Evolutionary conservation across 2,888 invertebrate species (phyloP), one percentile per base, ranked within the genome.

Genomic region (Notodonta dromedarius): DNA sequence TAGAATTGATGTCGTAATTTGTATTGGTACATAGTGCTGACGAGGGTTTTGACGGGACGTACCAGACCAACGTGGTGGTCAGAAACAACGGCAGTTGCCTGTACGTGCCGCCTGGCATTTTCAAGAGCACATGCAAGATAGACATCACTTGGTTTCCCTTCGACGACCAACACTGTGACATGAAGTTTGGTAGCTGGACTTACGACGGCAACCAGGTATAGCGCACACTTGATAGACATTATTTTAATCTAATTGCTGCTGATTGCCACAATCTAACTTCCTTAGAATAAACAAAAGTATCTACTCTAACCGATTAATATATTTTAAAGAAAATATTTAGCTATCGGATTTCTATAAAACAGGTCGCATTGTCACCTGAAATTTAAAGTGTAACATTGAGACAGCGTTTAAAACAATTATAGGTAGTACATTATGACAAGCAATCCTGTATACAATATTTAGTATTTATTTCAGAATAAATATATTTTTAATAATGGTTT

Each of bases 61-160:
- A 97, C 96, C 99, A 98, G 94, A 99, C 99, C 94, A 99, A 99
- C 96, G 98, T 99, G 95, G 98, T 99, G 95, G 98, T 99, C 95
- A 96, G 97, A 95, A 96, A 97, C 96, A 98, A 98, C 96, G 99
- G 99, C 95, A 97, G 97, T 95, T 98, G 99, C 95, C 96, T 98
- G 95, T 99, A 99, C 97, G 97, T 99, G 94, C 99, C 99, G 90
- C 99, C 99, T 93, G 99, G 99, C 94, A 99, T 99, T 95, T 99
- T 99, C 96, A 99, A 99, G 96, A 98, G 99, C 96, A 99, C 99
- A 95, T 99, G 99, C 96, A 98, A 98, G 96, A 99, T 99, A 95
- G 98, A 99, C 96, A 99, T 99, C 96, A 99, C 99, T 94, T 99
- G 99, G 99, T 99, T 99, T 96, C 99, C 99, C 94, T 99, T 99